Base-by-base conservation (phyloP, 2,888 invertebrate species). In the Lissonota sp. region DNA sequence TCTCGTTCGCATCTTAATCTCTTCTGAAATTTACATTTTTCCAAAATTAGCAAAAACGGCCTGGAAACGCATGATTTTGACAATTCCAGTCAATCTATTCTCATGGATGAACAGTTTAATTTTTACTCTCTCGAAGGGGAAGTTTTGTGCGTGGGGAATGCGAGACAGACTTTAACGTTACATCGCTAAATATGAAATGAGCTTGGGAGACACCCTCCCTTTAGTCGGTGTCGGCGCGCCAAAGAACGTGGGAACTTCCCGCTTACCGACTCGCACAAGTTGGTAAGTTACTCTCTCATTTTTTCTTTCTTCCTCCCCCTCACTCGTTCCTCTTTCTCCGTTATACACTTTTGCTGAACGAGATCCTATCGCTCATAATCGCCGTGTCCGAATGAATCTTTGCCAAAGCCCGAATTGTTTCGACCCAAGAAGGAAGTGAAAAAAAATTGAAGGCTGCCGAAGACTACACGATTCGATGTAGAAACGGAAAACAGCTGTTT, bases 211-310 rank as follows among this genome's bases (percentile, higher is more conserved):
- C 62, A 53, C 53, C 55, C 64, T 60, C 76, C 63, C 67, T 72
- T 69, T 1, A 2, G 72, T 76, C 72, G 71, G 60, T 55, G 71
- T 71, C 71, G 75, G 75, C 71, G 62, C 66, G 62, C 75, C 76
- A 60, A 63, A 72, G 72, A 76, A 80, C 80, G 80, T 80, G 80
- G 80, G 80, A 80, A 80, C 76, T 62, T 80, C 67, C 76, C 72
- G 80, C 72, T 72, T 26, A 49, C 66, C 67, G 76, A 66, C 79
- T 75, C 79, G 75, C 62, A 51, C 75, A 71, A 80, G 80, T 76
- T 63, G 64, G 64, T 51, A 69, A 37, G 66, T 44, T 42, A 26
- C 51, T 60, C 64, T 58, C 64, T 12, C 51, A 37, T 57, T 53
- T 10, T 40, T 8, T 16, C 51, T 60, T 14, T 39, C 16, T 44